phyloP scores from a whole-genome alignment of 2,797 vertebrate species.

The Micrastur ruficollis region DNA sequence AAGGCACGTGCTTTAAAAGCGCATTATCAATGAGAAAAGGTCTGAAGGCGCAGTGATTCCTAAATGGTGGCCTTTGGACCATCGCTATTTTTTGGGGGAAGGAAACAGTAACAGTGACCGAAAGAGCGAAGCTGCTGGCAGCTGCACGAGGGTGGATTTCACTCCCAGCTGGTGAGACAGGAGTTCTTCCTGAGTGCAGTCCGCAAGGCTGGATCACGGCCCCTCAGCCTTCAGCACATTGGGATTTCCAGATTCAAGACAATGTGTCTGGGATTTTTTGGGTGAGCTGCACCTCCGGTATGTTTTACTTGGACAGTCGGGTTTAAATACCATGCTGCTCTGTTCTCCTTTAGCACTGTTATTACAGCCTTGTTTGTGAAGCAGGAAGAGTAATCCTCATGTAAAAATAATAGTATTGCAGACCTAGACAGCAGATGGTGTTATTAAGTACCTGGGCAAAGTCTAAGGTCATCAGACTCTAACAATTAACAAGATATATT shows the following conservation, averaged over 20 bases:
- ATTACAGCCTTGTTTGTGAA: constrained; percentile 53
- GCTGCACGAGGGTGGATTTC: neutral
- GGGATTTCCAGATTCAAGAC: neutral
- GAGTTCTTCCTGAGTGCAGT: neutral
- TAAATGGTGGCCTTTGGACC: neutral
- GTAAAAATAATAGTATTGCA: constrained; percentile 51
- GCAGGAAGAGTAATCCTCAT: constrained; percentile 56
- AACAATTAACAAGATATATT: constrained; percentile 67
- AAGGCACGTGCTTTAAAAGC: neutral
- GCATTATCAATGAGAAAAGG: neutral
- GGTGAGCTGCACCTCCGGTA: neutral
- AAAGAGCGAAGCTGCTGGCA: neutral
- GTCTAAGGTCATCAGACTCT: constrained; percentile 65
- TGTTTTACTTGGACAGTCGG: neutral
- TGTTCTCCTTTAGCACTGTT: constrained; percentile 25
- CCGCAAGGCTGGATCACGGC: neutral
- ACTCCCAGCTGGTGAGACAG: neutral
- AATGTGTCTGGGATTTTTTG: neutral
- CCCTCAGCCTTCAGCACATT: neutral
- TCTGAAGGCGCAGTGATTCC: neutral
- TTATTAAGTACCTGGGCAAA: constrained; percentile 71
- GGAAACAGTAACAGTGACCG: neutral
- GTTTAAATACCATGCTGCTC: constrained; percentile 41
- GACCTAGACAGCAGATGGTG: constrained; percentile 61
- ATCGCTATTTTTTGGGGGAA: neutral